phyloP scores from a whole-genome alignment of 2,888 invertebrate species.

The Philonicus albiceps region DNA sequence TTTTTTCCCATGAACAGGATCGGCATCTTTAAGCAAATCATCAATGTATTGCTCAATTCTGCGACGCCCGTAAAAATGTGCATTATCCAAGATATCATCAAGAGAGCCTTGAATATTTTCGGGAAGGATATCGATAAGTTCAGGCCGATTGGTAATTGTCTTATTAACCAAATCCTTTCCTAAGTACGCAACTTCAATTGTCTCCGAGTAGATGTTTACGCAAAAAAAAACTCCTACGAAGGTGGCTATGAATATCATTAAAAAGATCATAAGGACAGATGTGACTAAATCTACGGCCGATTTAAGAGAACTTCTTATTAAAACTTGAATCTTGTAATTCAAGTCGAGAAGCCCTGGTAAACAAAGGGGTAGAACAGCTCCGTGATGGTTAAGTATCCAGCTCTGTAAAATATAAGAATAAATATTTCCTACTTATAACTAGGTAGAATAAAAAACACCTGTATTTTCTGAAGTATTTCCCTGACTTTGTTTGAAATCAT shows the following conservation, averaged over 20 bases:
- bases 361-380: slow-evolving; percentile 78
- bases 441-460: not conserved
- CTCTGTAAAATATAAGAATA: slow-evolving; percentile 60
- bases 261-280: slow-evolving; percentile 83
- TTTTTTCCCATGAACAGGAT: slow-evolving; percentile 79
- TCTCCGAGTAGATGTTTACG: slow-evolving; percentile 89
- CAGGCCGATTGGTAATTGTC: slow-evolving; percentile 88
- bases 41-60: slow-evolving; percentile 88
- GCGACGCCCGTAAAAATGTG: slow-evolving; percentile 90
- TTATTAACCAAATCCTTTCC: slow-evolving; percentile 88
- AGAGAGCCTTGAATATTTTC: slow-evolving; percentile 69
- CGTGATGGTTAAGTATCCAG: slow-evolving; percentile 65
- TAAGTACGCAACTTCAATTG: slow-evolving; percentile 88
- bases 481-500: slow-evolving; percentile 55
- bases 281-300: slow-evolving; percentile 86
- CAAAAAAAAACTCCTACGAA: slow-evolving; percentile 78
- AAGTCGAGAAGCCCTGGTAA: slow-evolving; percentile 79
- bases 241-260: slow-evolving; percentile 80
- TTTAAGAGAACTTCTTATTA: slow-evolving; percentile 71
- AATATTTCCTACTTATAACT: not conserved
- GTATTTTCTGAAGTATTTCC: slow-evolving; percentile 51
- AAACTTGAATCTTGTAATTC: slow-evolving; percentile 70
- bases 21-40: slow-evolving; percentile 80
- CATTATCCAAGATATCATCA: slow-evolving; percentile 90
- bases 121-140: slow-evolving; percentile 82